Evolutionary conservation across 2,797 vertebrate species (phyloP), one percentile per base, ranked within the genome.

Genomic region (Gallinago nigripennis): DNA sequence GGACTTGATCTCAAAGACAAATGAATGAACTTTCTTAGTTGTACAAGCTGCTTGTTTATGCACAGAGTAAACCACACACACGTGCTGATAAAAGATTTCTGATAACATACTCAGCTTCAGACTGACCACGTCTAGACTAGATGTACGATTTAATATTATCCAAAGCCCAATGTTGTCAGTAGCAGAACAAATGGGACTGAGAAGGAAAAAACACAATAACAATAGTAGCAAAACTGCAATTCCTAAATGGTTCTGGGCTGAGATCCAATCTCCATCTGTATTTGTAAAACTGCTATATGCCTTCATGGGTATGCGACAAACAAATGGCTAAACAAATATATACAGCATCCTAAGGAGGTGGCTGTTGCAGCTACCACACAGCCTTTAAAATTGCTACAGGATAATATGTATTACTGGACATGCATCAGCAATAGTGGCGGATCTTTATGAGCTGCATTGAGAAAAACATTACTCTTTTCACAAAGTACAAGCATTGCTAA

Each of bases 231-330:
- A 90, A 92, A 75, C 68, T 80, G 82, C 92, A 92, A 39, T 61
- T 85, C 73, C 78, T 92, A 72, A 93, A 91, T n/a, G 71, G 54
- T 60, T 90, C 93, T 94, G 95, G 96, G 95, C 94, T 82, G 73
- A 80, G 69, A 54, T 94, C 95, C 96, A 95, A 68, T 43, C 95
- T 93, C 90, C 73, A 71, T 66, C 83, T 89, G 54, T 65, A 82
- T 84, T 82, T 85, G 78, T 86, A 78, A 58, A 87, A 82, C 73
- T 90, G 82, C 69, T 91, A 2, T 12, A 12, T 77, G 72, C 54
- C 78, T 77, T 41, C 30, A 24, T 33, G 56, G 54, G 30, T 18
- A 19, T 13, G 51, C 4, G 2, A 92, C 85, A 78, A 94, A 86
- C 63, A 94, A 95, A 92, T 50, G 46, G 66, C 82, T 69, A 25